phyloP scores from a whole-genome alignment of 1,140 invertebrate species.

The Trichonephila clavata region DNA sequence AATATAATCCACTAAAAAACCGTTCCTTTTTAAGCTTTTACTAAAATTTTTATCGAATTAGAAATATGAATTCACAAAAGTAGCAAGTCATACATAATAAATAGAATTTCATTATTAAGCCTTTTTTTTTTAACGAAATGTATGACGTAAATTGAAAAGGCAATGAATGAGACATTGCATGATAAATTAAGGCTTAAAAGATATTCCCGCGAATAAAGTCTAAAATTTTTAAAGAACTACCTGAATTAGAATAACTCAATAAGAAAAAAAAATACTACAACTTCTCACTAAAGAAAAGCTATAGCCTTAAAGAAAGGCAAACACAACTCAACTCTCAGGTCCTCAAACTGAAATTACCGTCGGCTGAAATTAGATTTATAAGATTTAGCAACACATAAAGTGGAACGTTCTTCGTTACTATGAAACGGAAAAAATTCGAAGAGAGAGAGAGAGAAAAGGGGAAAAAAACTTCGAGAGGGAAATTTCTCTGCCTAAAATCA shows the following conservation, averaged over 20 bases:
- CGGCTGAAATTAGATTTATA: constrained; percentile 68
- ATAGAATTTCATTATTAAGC: too few species aligned
- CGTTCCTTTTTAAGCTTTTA: too few species aligned
- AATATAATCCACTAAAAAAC: too few species aligned
- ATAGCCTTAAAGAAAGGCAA: constrained; percentile 19
- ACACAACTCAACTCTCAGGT: constrained; percentile 39
- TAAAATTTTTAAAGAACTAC: neutral
- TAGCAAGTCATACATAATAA: too few species aligned
- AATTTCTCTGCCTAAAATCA: constrained; percentile 55
- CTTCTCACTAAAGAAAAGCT: neutral
- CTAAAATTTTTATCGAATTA: too few species aligned
- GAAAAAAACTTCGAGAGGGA: neutral
- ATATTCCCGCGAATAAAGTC: neutral
- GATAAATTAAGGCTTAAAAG: neutral
- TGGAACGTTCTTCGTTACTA: constrained; percentile 56
- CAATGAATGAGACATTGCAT: too few species aligned
- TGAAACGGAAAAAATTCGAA: neutral
- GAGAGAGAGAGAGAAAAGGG: neutral
- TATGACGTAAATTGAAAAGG: too few species aligned
- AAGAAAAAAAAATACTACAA: neutral
- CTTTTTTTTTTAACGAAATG: too few species aligned
- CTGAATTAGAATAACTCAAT: neutral
- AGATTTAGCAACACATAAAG: constrained; percentile 71
- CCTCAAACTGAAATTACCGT: constrained; percentile 67
- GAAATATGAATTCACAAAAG: too few species aligned